These are phyloP conservation scores for Thera britannica DNA, from an alignment of 2,888 invertebrate species.

Conservation along the genomic window DNA sequence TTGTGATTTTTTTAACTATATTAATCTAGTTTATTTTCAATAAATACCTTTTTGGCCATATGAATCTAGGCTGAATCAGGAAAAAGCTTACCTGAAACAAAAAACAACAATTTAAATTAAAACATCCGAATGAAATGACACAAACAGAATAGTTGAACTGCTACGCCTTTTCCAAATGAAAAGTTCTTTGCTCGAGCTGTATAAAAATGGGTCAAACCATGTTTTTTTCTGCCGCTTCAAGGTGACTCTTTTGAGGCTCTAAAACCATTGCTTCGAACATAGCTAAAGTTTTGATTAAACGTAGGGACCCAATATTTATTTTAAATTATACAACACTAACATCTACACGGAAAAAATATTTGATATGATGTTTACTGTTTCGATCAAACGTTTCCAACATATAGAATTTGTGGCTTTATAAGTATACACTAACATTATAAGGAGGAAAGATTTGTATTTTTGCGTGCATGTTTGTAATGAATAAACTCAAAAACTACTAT, in stretches of 20 bases:
- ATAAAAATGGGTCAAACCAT: not conserved
- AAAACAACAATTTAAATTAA: conserved; percentile 32
- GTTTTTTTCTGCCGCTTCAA: not conserved
- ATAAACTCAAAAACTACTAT: too few relatives aligned
- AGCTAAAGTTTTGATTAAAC: not conserved
- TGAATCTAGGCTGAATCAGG: not conserved
- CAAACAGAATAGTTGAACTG: not conserved
- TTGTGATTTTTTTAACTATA: too few relatives aligned
- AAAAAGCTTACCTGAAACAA: conserved; percentile 61
- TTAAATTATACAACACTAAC: too few relatives aligned
- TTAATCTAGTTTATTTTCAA: not conserved
- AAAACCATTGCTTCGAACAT: not conserved
- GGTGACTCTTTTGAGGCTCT: not conserved
- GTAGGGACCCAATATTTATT: not conserved
- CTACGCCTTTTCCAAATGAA: conserved; percentile 1
- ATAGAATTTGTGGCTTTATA: too few relatives aligned
- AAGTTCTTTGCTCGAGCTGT: not conserved
- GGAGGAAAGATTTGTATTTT: too few relatives aligned
- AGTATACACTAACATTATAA: too few relatives aligned
- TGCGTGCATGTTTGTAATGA: too few relatives aligned
- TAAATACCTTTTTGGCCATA: conserved; percentile 1
- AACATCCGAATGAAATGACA: not conserved
- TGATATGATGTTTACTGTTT: too few relatives aligned
- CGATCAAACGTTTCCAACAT: too few relatives aligned
- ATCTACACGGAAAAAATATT: too few relatives aligned